These are phyloP conservation scores for Physeter macrocephalus DNA, from an alignment of 2,113 vertebrate genomes.

Conservation along the genomic window DNA sequence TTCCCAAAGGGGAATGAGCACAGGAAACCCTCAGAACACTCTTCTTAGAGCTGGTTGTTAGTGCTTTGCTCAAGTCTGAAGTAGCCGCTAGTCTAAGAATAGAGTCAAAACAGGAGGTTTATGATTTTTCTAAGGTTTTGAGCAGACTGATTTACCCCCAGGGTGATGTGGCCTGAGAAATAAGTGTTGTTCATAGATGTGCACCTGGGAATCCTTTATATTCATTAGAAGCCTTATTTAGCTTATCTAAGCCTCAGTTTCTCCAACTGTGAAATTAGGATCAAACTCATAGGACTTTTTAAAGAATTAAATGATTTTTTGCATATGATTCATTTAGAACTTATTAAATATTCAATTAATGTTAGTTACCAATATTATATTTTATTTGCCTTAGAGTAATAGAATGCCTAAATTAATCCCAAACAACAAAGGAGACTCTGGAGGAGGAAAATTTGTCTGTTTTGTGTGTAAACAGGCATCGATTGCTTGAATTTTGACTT, in stretches of 20 bases:
- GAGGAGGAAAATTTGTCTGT: background rate
- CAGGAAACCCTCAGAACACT: background rate
- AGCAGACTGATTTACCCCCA: background rate
- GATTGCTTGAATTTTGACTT: background rate
- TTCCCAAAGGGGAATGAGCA: background rate
- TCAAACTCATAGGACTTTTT: conserved; percentile 19
- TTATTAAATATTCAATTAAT: conserved; percentile 57
- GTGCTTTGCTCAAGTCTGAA: background rate
- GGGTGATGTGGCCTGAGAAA: background rate
- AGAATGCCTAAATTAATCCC: background rate
- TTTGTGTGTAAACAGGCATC: background rate
- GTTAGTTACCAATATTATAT: background rate
- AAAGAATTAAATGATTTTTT: conserved; percentile 4
- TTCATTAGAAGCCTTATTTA: conserved; percentile 21
- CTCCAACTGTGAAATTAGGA: conserved; percentile 55
- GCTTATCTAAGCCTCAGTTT: conserved; percentile 8
- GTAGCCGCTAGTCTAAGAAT: background rate
- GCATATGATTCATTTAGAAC: conserved; percentile 20
- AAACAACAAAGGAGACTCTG: background rate
- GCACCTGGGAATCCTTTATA: background rate
- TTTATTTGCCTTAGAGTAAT: conserved; percentile 35
- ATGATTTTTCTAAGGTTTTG: background rate
- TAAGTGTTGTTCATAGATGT: background rate
- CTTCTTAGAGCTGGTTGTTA: background rate
- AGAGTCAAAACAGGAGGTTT: background rate